Conservation (phyloP, 2,888 invertebrate genomes). For the Altica lythri region DNA sequence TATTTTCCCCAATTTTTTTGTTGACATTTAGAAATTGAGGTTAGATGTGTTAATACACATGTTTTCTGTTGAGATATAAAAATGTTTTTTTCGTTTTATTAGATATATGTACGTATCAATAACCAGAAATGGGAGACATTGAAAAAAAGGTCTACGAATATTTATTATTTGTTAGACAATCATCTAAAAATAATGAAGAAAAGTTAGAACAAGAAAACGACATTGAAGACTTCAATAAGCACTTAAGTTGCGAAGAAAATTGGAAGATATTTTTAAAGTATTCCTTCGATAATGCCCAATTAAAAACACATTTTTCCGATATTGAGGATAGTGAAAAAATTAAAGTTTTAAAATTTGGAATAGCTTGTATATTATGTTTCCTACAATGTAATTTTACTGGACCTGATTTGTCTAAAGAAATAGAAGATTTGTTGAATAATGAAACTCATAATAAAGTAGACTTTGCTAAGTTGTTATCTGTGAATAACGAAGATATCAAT, state of each 20-base stretch:
- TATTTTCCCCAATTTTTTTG: background rate
- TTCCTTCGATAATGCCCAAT: slow-evolving; percentile 35
- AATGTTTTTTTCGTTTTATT: slow-evolving; percentile 18
- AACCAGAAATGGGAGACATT: slow-evolving; percentile 31
- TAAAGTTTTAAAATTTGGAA: slow-evolving; percentile 59
- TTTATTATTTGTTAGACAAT: slow-evolving; percentile 27
- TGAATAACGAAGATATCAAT: slow-evolving; percentile 71
- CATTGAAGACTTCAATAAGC: slow-evolving; percentile 10
- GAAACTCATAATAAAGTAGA: slow-evolving; percentile 59
- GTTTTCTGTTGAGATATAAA: slow-evolving; percentile 6
- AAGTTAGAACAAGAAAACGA: slow-evolving; percentile 12
- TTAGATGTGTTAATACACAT: slow-evolving; percentile 22
- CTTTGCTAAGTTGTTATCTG: slow-evolving; percentile 56
- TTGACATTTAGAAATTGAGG: slow-evolving; percentile 16
- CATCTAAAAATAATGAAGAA: slow-evolving; percentile 28
- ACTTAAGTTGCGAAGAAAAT: slow-evolving; percentile 34
- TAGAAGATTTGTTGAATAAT: slow-evolving; percentile 56
- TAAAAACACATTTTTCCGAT: slow-evolving; percentile 39
- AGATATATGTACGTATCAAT: background rate
- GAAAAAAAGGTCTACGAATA: slow-evolving; percentile 34
- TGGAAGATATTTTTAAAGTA: slow-evolving; percentile 43
- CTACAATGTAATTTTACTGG: slow-evolving; percentile 84
- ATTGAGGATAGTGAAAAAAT: slow-evolving; percentile 57
- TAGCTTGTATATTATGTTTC: slow-evolving; percentile 72
- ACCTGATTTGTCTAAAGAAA: slow-evolving; percentile 60